A percentile compares a stretch with the other conserved stretches of the same genome.
These are phyloP conservation scores for Macaria notata DNA, from an alignment of 2,888 invertebrate species.

Conservation along the genomic window DNA sequence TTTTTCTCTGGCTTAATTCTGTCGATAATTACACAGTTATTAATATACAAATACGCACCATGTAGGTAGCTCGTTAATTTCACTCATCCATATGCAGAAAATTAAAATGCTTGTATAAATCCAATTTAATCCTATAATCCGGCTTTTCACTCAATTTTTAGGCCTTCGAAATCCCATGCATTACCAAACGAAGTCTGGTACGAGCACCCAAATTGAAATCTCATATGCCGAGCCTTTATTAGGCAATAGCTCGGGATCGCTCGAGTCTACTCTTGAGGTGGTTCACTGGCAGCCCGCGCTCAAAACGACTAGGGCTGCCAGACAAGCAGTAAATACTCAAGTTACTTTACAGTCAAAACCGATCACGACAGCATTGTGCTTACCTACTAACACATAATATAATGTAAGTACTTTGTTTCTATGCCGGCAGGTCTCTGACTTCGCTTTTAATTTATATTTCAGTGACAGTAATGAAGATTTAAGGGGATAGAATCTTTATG, in stretches of 20 bases:
- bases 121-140: conserved; percentile 23
- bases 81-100: conserved; percentile 12
- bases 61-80: background rate
- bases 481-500: too few species aligned
- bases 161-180: conserved; percentile 29
- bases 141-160: conserved; percentile 27
- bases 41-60: background rate
- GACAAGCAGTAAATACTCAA: background rate
- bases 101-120: conserved; percentile 14
- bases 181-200: conserved; percentile 38
- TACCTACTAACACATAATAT: too few species aligned
- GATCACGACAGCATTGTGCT: too few species aligned
- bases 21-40: too few species aligned
- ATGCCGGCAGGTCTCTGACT: too few species aligned
- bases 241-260: conserved; percentile 58
- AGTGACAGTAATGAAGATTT: too few species aligned
- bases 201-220: conserved; percentile 60
- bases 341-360: background rate
- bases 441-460: too few species aligned
- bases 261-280: conserved; percentile 45
- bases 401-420: too few species aligned
- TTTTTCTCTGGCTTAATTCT: too few species aligned
- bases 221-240: conserved; percentile 61
- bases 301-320: conserved; percentile 31
- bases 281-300: conserved; percentile 45